These are phyloP conservation scores for Orcinus orca DNA, from an alignment of 2,113 vertebrate genomes.

Conservation along the genomic window DNA sequence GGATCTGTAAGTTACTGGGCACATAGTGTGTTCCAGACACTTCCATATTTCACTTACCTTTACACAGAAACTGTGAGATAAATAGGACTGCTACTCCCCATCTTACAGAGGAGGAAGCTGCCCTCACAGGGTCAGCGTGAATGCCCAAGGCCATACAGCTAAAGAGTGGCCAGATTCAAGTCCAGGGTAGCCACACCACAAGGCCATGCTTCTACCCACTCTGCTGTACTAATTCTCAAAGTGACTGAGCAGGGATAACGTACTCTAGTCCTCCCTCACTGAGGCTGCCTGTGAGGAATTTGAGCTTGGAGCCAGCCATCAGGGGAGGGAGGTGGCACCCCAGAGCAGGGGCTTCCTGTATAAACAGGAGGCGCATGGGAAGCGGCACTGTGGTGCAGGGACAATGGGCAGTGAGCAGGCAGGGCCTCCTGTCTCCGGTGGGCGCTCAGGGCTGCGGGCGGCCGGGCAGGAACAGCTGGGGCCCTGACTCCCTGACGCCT, in stretches of 20 bases:
- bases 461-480: slow-evolving; percentile 74
- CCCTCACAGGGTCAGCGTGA: background rate
- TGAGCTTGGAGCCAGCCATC: slow-evolving; percentile 7
- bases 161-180: background rate
- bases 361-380: slow-evolving; percentile 78
- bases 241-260: background rate
- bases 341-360: slow-evolving; percentile 70
- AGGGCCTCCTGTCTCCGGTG: slow-evolving; percentile 73
- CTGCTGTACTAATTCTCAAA: background rate
- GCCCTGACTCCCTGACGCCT: slow-evolving; percentile 57
- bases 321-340: slow-evolving; percentile 64
- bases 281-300: slow-evolving; percentile 31
- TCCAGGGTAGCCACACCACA: background rate
- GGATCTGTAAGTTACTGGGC: background rate
- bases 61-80: background rate
- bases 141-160: background rate
- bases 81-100: background rate
- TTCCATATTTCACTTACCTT: background rate
- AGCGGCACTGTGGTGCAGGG: slow-evolving; percentile 53
- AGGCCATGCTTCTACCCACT: background rate
- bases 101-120: background rate
- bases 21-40: background rate
- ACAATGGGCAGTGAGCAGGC: slow-evolving; percentile 74
- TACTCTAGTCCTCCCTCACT: background rate
- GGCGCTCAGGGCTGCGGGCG: slow-evolving; percentile 32